Evolutionary conservation across 1,140 invertebrate species (phyloP).

Genomic region (Conopomorpha cramerella): DNA sequence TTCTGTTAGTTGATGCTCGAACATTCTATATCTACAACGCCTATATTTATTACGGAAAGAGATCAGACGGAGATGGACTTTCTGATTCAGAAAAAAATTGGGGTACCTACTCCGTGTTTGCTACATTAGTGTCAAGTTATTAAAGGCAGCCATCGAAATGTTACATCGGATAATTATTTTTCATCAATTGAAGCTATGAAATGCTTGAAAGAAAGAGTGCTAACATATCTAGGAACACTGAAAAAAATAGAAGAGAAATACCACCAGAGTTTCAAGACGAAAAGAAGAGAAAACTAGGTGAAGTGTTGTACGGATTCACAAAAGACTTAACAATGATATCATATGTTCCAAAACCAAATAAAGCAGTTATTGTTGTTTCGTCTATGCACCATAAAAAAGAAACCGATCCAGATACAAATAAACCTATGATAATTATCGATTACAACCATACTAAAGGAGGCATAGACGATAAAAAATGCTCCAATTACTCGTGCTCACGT

Average conservation of each 20-base stretch:
- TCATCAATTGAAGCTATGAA: conserved; percentile 26
- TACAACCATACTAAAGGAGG: conserved; percentile 47
- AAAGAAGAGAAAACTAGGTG: conserved; percentile 5
- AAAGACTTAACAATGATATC: conserved; percentile 14
- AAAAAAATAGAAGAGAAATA: conserved; percentile 46
- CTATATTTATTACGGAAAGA: conserved; percentile 12
- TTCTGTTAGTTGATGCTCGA: conserved; percentile 9
- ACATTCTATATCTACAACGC: conserved; percentile 9
- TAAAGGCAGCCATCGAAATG: conserved; percentile 8
- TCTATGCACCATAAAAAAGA: conserved; percentile 17
- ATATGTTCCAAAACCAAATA: conserved; percentile 15
- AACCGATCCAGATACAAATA: conserved; percentile 17
- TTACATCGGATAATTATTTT: conserved; percentile 49
- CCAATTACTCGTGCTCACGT: conserved; percentile 24
- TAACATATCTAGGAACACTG: conserved; percentile 46
- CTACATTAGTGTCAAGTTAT: conserved; percentile 16
- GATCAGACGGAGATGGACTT: conserved; percentile 14
- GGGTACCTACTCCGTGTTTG: conserved; percentile 14
- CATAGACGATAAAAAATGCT: conserved; percentile 42
- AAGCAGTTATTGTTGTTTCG: conserved; percentile 19
- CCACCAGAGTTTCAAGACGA: conserved; percentile 13
- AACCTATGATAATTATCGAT: conserved; percentile 36
- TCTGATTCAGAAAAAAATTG: conserved; percentile 13
- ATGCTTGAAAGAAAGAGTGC: conserved; percentile 16
- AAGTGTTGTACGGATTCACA: conserved; percentile 13